Conservation (phyloP, 2,888 invertebrate species). For the Limnephilus rhombicus region DNA sequence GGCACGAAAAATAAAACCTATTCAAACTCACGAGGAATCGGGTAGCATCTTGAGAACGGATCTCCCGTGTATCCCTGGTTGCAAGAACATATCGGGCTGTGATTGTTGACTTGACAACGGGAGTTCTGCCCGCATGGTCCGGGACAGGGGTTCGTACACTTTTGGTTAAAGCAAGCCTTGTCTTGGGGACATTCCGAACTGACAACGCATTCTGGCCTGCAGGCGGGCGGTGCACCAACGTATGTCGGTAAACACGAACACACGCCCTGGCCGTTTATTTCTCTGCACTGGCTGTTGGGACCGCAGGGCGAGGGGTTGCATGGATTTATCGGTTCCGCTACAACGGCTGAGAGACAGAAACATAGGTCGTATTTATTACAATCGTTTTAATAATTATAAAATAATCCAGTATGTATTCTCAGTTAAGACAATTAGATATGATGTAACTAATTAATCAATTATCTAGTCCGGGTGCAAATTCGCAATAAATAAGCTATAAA, state of each 20-base stretch:
- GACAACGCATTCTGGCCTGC: slow-evolving; percentile 87
- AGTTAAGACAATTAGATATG: no score
- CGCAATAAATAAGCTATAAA: no score
- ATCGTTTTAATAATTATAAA: neutral
- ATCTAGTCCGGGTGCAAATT: no score
- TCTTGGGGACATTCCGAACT: slow-evolving; percentile 86
- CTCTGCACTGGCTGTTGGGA: slow-evolving; percentile 85
- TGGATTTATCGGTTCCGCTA: slow-evolving; percentile 72
- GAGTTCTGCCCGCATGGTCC: slow-evolving; percentile 84
- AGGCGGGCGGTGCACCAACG: slow-evolving; percentile 86
- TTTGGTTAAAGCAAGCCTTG: slow-evolving; percentile 86
- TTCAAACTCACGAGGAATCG: slow-evolving; percentile 73
- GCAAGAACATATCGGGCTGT: slow-evolving; percentile 89
- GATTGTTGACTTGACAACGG: slow-evolving; percentile 86
- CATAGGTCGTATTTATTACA: neutral
- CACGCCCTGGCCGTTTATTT: slow-evolving; percentile 83
- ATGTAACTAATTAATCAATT: no score
- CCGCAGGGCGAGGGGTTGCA: slow-evolving; percentile 87
- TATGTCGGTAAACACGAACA: slow-evolving; percentile 87
- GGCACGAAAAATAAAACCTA: neutral
- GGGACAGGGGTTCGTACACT: slow-evolving; percentile 88
- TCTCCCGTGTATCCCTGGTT: slow-evolving; percentile 80
- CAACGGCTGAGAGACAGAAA: slow-evolving; percentile 43
- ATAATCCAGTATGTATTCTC: neutral
- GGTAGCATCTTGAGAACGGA: slow-evolving; percentile 82